phyloP scores from a whole-genome alignment of 2,113 vertebrate genomes.

The Oncorhynchus masou region DNA sequence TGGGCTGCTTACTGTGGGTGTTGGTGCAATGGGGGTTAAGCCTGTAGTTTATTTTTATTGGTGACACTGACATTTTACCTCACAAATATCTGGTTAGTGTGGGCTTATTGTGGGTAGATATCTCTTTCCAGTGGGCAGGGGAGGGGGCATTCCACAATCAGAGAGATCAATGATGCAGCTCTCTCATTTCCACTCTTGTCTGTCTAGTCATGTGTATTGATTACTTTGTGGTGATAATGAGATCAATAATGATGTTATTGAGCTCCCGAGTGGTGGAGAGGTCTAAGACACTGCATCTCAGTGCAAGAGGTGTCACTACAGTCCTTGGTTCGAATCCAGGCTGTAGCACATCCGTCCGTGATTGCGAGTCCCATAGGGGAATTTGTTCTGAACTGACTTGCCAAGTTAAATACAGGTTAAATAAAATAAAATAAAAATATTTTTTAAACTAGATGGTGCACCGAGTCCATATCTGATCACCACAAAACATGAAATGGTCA shows the following conservation, averaged over 20 bases:
- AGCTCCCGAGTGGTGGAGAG: too few relatives aligned
- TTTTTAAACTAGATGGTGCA: neutral
- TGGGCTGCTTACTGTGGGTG: too few relatives aligned
- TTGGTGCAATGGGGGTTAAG: too few relatives aligned
- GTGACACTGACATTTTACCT: neutral
- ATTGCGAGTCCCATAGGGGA: too few relatives aligned
- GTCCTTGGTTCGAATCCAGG: too few relatives aligned
- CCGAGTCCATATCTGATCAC: neutral
- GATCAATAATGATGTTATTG: constrained; percentile 33
- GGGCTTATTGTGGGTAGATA: constrained; percentile 3
- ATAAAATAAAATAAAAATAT: too few relatives aligned
- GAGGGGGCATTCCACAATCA: constrained; percentile 9
- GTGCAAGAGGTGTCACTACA: too few relatives aligned
- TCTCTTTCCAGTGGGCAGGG: neutral
- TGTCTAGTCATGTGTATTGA: constrained; percentile 30
- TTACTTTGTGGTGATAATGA: constrained; percentile 3
- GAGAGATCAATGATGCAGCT: constrained; percentile 37
- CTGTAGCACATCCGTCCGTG: too few relatives aligned
- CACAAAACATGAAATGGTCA: neutral
- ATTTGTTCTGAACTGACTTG: too few relatives aligned
- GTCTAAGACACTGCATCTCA: too few relatives aligned
- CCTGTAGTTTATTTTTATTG: too few relatives aligned
- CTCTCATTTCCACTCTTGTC: constrained; percentile 44
- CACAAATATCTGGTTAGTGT: neutral
- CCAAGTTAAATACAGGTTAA: neutral